These are phyloP conservation scores for Atta cephalotes DNA, from an alignment of 1,140 invertebrate species.

Conservation along the genomic window DNA sequence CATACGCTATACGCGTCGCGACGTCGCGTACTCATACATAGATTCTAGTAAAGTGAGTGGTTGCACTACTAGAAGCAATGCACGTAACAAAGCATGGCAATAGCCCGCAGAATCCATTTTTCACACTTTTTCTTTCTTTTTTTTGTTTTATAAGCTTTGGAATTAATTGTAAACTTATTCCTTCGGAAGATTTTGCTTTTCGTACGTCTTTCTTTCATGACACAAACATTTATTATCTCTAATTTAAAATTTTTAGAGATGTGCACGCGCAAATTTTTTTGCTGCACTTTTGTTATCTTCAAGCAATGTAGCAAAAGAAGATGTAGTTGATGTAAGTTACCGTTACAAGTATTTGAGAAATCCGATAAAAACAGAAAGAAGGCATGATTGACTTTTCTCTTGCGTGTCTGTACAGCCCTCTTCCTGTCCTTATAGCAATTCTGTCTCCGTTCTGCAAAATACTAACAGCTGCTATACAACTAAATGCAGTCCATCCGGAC, in stretches of 20 bases:
- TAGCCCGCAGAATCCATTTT: background rate
- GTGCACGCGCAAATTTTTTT: background rate
- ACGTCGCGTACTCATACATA: background rate
- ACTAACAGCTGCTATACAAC: constrained; percentile 70
- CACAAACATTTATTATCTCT: background rate
- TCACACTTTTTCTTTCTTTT: background rate
- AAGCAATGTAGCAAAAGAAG: background rate
- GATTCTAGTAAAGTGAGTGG: background rate
- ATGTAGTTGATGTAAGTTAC: background rate
- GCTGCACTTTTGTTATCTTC: background rate
- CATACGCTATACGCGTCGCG: background rate
- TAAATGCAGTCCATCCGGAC: constrained; percentile 67
- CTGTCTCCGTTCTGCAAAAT: constrained; percentile 42
- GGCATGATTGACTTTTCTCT: constrained; percentile 26
- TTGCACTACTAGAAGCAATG: background rate
- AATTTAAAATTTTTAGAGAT: background rate
- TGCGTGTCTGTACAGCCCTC: background rate
- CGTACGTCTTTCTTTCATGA: background rate
- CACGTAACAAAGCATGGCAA: background rate
- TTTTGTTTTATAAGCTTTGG: background rate
- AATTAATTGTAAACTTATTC: background rate
- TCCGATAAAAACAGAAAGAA: background rate
- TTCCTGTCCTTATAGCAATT: constrained; percentile 16
- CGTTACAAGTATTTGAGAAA: constrained; percentile 8
- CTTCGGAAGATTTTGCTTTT: background rate